Evolutionary conservation across 2,113 vertebrate species (phyloP).

Genomic region (Megaptera novaeangliae): DNA sequence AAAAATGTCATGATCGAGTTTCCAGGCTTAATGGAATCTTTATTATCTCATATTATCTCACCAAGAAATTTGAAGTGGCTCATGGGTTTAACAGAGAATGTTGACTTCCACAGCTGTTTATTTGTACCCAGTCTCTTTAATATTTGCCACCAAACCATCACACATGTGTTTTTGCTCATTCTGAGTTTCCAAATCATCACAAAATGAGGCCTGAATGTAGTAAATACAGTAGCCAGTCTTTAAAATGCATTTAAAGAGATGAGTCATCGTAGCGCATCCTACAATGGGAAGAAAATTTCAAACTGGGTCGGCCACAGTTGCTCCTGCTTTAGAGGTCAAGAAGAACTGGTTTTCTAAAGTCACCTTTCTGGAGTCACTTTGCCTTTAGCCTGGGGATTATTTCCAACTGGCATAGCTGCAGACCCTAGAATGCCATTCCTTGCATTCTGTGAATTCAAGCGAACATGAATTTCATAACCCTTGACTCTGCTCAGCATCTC

Average conservation of each 20-base stretch:
- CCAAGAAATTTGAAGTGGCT: constrained; percentile 13
- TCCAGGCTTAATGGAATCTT: neutral
- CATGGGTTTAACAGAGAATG: neutral
- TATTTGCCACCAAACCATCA: constrained; percentile 34
- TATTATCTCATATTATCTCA: constrained; percentile 4
- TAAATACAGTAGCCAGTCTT: neutral
- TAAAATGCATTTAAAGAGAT: neutral
- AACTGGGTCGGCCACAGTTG: neutral
- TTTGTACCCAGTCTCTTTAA: neutral
- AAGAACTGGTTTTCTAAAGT: constrained; percentile 27
- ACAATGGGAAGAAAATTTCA: neutral
- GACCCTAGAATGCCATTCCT: neutral
- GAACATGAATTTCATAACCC: neutral
- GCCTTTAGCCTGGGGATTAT: neutral
- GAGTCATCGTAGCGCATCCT: neutral
- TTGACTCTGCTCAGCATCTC: neutral
- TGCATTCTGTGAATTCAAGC: neutral
- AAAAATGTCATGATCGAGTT: constrained; percentile 50
- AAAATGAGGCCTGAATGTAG: neutral
- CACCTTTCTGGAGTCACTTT: neutral
- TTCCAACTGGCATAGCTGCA: neutral
- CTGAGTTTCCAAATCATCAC: constrained; percentile 11
- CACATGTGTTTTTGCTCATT: neutral
- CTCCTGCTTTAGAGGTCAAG: neutral
- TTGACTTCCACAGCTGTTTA: constrained; percentile 45